phyloP scores from a whole-genome alignment of 2,888 invertebrate genomes.

The Erynnis tages region DNA sequence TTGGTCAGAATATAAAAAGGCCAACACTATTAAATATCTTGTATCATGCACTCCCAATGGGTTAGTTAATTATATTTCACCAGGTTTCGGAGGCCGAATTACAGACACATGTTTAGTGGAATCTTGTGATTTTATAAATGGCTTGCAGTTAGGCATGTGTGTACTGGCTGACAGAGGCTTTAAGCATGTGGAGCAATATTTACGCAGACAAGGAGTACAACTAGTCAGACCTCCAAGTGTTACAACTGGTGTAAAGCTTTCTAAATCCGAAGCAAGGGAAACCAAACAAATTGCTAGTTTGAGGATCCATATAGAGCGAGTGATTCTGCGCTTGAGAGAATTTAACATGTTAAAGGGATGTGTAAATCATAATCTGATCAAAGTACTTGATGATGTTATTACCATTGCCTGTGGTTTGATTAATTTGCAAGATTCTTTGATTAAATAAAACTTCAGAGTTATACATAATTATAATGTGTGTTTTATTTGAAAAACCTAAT shows the following conservation, averaged over 20 bases:
- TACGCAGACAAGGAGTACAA: slow-evolving; percentile 20
- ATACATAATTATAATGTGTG: too few relatives aligned
- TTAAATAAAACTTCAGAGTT: slow-evolving; percentile 20
- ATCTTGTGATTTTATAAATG: slow-evolving; percentile 32
- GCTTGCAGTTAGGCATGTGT: slow-evolving; percentile 28
- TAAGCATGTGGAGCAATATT: slow-evolving; percentile 33
- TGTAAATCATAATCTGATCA: slow-evolving; percentile 25
- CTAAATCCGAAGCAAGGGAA: slow-evolving; percentile 31
- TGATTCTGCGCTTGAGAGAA: slow-evolving; percentile 33
- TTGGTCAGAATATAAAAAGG: slow-evolving; percentile 50
- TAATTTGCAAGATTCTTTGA: slow-evolving; percentile 29
- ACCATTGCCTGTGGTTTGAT: slow-evolving; percentile 32
- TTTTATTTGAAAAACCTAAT: too few relatives aligned
- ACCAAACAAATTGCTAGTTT: slow-evolving; percentile 37
- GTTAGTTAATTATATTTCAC: slow-evolving; percentile 38
- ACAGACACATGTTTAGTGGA: slow-evolving; percentile 33
- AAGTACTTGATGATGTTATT: slow-evolving; percentile 27
- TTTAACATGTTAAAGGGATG: slow-evolving; percentile 35
- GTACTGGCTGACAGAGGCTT: slow-evolving; percentile 37
- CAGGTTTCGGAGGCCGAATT: slow-evolving; percentile 37
- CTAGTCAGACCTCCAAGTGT: slow-evolving; percentile 34
- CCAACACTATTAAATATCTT: slow-evolving; percentile 41
- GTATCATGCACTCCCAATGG: slow-evolving; percentile 41
- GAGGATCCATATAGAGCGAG: slow-evolving; percentile 35
- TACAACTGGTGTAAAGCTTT: slow-evolving; percentile 22